Evolutionary conservation across 2,888 invertebrate species (phyloP).

Genomic region (Parnassius smintheus): DNA sequence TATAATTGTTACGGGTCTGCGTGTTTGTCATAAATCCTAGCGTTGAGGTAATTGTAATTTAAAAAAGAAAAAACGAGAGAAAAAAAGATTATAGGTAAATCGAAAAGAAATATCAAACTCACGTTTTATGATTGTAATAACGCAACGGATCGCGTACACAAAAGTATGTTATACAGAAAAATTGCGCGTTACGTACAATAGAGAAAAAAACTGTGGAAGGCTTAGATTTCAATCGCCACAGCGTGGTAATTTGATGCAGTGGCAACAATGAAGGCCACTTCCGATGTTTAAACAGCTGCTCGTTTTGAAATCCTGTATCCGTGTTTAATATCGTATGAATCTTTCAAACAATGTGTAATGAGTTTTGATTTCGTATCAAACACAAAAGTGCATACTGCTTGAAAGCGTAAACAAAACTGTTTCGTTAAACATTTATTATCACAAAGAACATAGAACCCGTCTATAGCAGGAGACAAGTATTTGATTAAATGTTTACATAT

Average conservation of each 20-base stretch:
- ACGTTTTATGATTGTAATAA: slow-evolving; percentile 18
- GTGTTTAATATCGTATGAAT: slow-evolving; percentile 33
- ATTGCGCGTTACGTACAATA: slow-evolving; percentile 44
- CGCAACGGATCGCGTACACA: slow-evolving; percentile 16
- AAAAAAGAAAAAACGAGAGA: too few relatives aligned
- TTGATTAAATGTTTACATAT: too few relatives aligned
- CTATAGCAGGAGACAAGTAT: too few relatives aligned
- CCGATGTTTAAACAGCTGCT: slow-evolving; percentile 59
- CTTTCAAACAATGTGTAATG: slow-evolving; percentile 23
- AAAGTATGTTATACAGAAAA: slow-evolving; percentile 40
- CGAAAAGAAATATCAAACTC: slow-evolving; percentile 22
- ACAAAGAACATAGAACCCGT: slow-evolving; percentile 21
- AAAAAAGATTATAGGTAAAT: background rate
- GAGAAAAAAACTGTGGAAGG: slow-evolving; percentile 42
- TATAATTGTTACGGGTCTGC: too few relatives aligned
- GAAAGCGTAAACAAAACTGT: slow-evolving; percentile 31
- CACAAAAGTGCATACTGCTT: slow-evolving; percentile 9
- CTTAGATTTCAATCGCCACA: slow-evolving; percentile 58
- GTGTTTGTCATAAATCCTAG: too few relatives aligned
- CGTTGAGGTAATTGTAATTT: too few relatives aligned
- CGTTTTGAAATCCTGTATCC: slow-evolving; percentile 44
- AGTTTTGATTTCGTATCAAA: slow-evolving; percentile 24
- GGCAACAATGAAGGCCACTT: slow-evolving; percentile 57
- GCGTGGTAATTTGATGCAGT: slow-evolving; percentile 53
- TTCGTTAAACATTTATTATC: slow-evolving; percentile 39